Evolutionary conservation across 53 echinoderm and acorn worm species (phyloP), one percentile per base, ranked within the genome.

Genomic region (Apostichopus leukothele): DNA sequence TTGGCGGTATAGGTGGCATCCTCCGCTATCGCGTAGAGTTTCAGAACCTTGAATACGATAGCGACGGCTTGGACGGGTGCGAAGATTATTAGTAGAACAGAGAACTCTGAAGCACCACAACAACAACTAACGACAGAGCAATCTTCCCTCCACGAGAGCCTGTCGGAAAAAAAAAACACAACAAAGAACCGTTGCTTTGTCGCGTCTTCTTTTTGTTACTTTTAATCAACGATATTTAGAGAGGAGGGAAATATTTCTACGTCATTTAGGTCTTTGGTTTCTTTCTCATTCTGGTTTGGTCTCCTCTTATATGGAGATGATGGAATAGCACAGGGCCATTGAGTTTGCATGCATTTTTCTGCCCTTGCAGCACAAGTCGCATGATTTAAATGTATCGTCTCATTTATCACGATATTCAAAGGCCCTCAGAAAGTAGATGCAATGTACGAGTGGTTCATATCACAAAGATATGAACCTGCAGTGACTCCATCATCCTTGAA

Each of bases 1-100:
- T 99, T 76, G 99, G 99, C 11, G 99, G 99, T 26, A 99, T 99
- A 78, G 99, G 99, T 5, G 99, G 99, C 52, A 94, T 99, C 83
- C 99, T 99, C 68, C 95, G 99, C 67, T 99, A 99, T 91, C 90
- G 99, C 14, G 99, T 99, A 55, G 99, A 99, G 93, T 99, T 99
- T 92, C 99, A 99, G 90, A 90, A 94, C 61, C 83, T 99, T 87
- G 94, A 96, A 27, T 91, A 73, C 55, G 96, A 96, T 61, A 94
- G 92, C 26, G 90, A 91, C 13, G 95, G 92, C 8, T 52, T 66
- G 27, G 99, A 94, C 75, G 89, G 85, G 19, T 95, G 78, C 22
- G 99, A 99, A 14, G 94, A 96, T 76, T 96, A 99, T 74, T 93
- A 95, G 51, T 52, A 59, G 75, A 21, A 53, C 53, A 0, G 77